Percentiles rank a stretch among this genome's conserved stretches.
Conservation (phyloP, 35 echinoderm and acorn worm genomes). For the Ptychodera flava region DNA sequence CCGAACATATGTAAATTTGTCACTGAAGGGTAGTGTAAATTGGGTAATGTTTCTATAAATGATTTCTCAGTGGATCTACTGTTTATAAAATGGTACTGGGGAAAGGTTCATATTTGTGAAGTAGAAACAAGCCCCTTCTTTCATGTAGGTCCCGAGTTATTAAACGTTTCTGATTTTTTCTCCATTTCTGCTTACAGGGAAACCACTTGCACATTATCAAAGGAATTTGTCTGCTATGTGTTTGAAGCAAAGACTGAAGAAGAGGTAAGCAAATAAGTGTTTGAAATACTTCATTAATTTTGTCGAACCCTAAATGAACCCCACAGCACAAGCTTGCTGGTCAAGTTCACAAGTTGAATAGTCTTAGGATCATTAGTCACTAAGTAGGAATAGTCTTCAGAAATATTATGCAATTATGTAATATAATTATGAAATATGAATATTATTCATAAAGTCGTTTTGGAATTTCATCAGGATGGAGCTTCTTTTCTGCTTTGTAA, state of each 20-base stretch:
- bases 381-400: background rate
- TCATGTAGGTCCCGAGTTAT: too few species aligned
- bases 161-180: too few species aligned
- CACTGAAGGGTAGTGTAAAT: too few species aligned
- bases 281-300: background rate
- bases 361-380: background rate
- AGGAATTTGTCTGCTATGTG: constrained; percentile 71
- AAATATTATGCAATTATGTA: background rate
- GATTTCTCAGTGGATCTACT: background rate
- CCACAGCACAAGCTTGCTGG: background rate
- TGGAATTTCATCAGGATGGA: too few species aligned
- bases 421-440: background rate
- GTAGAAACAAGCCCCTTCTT: background rate
- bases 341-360: background rate
- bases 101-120: background rate
- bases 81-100: background rate
- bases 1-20: too few species aligned
- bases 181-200: constrained; percentile 45
- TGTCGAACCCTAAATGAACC: background rate
- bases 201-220: constrained; percentile 89
- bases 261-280: constrained; percentile 48
- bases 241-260: constrained; percentile 59
- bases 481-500: too few species aligned
- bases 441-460: too few species aligned
- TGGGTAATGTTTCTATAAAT: too few species aligned